Base-by-base conservation (phyloP, 2,797 vertebrate species). In the Chanos chanos region DNA sequence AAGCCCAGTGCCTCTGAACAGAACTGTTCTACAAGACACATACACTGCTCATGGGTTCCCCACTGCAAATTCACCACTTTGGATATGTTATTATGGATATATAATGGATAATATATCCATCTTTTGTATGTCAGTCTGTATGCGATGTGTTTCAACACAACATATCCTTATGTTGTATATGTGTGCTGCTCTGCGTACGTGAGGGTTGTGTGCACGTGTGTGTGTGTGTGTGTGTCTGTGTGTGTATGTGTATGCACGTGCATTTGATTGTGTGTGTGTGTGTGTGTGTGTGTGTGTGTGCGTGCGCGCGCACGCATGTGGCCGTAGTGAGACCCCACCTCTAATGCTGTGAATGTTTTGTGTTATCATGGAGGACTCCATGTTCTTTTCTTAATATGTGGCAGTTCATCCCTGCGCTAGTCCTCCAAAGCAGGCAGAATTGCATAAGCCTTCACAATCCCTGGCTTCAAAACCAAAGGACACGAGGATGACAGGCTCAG, bases 391-490 rank as follows among this genome's bases (percentile, higher is more conserved):
- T 28, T 68, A 66, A 52, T 45, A 63, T 63, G 52, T 30, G 19
- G 44, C 22, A 43, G 52, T 66, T 68, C 39, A 52, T 63, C 54
- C 31, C 31, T n/a, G 34, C 34, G 44, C 56, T 65, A 64, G 44
- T 22, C 28, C 24, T 71, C 39, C 34, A 58, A 51, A 63, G 64
- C 59, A 63, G 47, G 48, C 33, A 57, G 48, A 16, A 36, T 66
- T 66, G 63, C 50, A 54, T 56, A 70, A 70, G n/a, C 62, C 44
- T 12, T 58, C 53, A 53, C 64, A 66, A 58, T 54, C 52, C 28
- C 19, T 5, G 18, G 5, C 19, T 65, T 60, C 55, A 53, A n/a
- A n/a, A 54, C 37, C 9, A 15, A 4, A 51, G 56, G 53, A 27
- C 36, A 70, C 30, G 9, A 57, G 37, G 47, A 63, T 58, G 54